Conservation (phyloP, 1,140 invertebrate species). For the roundworm (Caenorhabditis elegans) region DNA sequence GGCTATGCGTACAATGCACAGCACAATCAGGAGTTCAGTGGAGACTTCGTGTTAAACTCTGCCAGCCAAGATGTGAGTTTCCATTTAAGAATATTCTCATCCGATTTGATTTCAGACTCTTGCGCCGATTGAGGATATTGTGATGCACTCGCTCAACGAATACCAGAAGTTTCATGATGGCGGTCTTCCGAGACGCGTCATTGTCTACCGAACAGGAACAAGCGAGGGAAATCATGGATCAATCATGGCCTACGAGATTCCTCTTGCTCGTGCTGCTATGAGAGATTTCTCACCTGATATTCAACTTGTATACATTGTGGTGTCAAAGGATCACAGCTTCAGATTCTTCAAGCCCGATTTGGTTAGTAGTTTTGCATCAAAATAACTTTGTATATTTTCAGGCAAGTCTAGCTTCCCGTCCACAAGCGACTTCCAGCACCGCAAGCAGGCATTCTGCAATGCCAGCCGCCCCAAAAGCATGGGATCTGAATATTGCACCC, state of each 20-base stretch:
- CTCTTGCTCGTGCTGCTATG: background rate
- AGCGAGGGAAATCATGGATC: slow-evolving; percentile 39
- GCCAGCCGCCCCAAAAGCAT: background rate
- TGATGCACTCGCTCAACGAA: background rate
- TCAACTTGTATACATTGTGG: slow-evolving; percentile 40
- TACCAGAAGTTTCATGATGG: background rate
- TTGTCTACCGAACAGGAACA: slow-evolving; percentile 45
- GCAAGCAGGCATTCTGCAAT: too few relatives aligned
- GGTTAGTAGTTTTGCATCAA: background rate
- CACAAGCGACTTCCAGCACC: too few relatives aligned
- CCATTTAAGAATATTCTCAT: background rate
- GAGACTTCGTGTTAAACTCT: slow-evolving; percentile 39
- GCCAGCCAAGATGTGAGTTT: slow-evolving; percentile 16
- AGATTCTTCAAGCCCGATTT: background rate
- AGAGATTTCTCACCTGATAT: background rate
- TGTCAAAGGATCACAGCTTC: slow-evolving; percentile 38
- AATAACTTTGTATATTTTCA: too few relatives aligned
- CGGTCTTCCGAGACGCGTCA: background rate
- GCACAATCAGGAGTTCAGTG: slow-evolving; percentile 39
- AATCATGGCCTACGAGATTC: slow-evolving; percentile 31
- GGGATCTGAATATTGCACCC: slow-evolving; percentile 24
- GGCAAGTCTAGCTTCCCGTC: too few relatives aligned
- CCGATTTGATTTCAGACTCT: background rate
- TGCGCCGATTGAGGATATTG: background rate
- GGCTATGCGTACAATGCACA: slow-evolving; percentile 42